Evolutionary conservation across 2,888 invertebrate species (phyloP).

Genomic region (Tipula lateralis): DNA sequence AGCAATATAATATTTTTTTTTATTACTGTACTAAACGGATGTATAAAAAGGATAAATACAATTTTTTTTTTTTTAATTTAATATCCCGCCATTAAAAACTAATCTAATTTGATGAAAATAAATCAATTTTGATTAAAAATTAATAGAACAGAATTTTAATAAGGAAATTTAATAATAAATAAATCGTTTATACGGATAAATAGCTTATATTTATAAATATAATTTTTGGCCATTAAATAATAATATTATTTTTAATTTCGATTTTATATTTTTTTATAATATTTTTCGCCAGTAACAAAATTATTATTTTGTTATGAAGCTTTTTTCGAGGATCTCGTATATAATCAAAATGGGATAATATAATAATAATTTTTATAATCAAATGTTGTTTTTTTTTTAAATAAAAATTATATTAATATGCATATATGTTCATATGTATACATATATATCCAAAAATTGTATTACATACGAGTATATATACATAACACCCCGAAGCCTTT

Average conservation of each 20-base stretch:
- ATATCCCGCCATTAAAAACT: not conserved
- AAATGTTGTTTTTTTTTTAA: not conserved
- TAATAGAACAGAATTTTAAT: not conserved
- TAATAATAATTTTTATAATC: not conserved
- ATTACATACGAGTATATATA: not conserved
- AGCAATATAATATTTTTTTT: not conserved
- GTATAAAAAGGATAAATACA: not conserved
- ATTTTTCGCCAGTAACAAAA: not conserved
- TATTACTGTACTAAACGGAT: not conserved
- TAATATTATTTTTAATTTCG: not conserved
- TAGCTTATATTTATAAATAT: not conserved
- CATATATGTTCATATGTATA: not conserved
- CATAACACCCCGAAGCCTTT: not conserved
- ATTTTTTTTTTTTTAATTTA: not conserved
- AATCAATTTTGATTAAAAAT: not conserved
- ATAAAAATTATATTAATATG: not conserved
- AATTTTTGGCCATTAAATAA: not conserved
- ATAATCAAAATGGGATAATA: not conserved
- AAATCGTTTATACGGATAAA: not conserved
- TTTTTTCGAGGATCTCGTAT: not conserved
- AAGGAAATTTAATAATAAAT: not conserved
- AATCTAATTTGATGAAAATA: not conserved
- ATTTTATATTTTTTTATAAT: not conserved
- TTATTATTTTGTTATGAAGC: not conserved
- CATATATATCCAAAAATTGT: not conserved